Evolutionary conservation across 2,797 vertebrate species (phyloP).

Genomic region (Lepus oiostolus): DNA sequence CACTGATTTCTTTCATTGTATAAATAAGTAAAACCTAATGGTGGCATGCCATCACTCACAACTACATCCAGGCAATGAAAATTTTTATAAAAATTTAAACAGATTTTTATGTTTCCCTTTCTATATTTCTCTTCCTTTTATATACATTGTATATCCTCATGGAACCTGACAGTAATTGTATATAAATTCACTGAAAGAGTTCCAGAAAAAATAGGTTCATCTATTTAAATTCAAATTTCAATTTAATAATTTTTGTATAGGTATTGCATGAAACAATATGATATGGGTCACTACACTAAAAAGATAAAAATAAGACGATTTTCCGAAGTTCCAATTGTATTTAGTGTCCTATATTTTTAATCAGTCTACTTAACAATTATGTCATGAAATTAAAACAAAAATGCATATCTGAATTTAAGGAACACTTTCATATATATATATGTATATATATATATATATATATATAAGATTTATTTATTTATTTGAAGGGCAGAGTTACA

Average conservation of each 20-base stretch:
- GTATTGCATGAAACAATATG: not conserved
- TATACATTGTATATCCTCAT: not conserved
- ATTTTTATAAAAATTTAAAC: not conserved
- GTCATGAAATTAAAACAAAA: not conserved
- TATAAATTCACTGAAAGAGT: not conserved
- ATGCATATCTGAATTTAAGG: not conserved
- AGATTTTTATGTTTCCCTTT: not conserved
- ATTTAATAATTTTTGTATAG: not conserved
- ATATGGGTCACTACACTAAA: not conserved
- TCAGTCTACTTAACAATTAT: not conserved
- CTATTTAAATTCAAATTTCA: slow-evolving; percentile 25
- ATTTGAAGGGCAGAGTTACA: too few relatives aligned
- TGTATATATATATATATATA: too few relatives aligned
- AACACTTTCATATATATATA: not conserved
- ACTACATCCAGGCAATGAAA: not conserved
- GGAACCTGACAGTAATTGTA: not conserved
- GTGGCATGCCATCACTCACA: not conserved
- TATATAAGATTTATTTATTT: too few relatives aligned
- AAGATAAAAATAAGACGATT: not conserved
- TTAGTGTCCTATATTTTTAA: not conserved
- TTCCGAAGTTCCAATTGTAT: slow-evolving; percentile 51
- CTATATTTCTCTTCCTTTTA: not conserved
- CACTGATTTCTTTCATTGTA: not conserved
- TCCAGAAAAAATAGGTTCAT: not conserved
- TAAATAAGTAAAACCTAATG: not conserved